These are phyloP conservation scores for Amphilophus citrinellus DNA, from an alignment of 2,113 vertebrate species.

Conservation along the genomic window DNA sequence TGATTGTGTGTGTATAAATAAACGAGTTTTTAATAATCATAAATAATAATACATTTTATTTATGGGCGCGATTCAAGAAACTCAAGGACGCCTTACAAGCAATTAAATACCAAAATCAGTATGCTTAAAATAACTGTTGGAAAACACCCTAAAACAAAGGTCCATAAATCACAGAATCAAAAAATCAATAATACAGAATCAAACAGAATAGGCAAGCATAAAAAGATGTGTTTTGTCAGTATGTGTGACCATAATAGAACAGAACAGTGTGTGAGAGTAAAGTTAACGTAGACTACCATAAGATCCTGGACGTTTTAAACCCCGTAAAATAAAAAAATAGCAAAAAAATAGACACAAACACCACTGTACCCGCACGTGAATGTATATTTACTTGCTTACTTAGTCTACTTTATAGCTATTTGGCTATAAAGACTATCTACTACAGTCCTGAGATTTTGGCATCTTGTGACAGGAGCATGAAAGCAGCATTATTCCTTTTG, in stretches of 20 bases:
- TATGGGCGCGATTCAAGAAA: no score
- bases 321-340: no score
- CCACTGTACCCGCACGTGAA: no score
- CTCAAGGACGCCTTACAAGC: no score
- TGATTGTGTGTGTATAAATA: background rate
- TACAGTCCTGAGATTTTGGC: fast-evolving
- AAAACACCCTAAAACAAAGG: background rate
- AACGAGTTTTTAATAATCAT: background rate
- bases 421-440: background rate
- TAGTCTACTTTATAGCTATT: background rate
- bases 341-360: background rate
- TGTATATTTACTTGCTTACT: background rate
- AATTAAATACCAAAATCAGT: background rate
- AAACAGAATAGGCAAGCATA: fast-evolving
- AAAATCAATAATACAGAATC: background rate
- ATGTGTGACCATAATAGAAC: background rate
- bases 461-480: background rate
- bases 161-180: no score
- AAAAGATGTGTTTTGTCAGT: background rate
- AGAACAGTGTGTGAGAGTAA: no score
- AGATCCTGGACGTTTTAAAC: background rate
- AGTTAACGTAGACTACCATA: background rate
- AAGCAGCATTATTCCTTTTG: conserved; percentile 35
- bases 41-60: no score
- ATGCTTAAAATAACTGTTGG: background rate